A percentile compares a stretch with the other conserved stretches of the same genome.
phyloP scores from a whole-genome alignment of 1,140 invertebrate species.

The Mercenaria mercenaria region DNA sequence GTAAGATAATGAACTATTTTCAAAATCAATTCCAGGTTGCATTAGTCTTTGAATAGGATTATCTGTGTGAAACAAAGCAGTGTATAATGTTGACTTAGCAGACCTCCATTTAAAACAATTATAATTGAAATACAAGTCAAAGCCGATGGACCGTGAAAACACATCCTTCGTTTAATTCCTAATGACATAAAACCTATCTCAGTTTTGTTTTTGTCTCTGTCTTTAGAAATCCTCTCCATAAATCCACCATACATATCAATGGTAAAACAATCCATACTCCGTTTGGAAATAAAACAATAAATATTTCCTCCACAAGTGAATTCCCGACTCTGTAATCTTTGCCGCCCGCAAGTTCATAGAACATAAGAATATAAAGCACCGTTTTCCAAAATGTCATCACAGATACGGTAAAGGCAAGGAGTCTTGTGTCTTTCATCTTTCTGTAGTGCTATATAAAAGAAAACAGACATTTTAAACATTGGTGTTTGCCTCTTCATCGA shows the following conservation, averaged over 20 bases:
- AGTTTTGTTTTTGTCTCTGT: not conserved
- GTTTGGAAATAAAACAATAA: conserved; percentile 78
- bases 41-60: no score
- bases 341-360: conserved; percentile 74
- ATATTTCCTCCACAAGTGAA: conserved; percentile 68
- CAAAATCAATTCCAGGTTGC: no score
- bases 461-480: no score
- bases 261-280: conserved; percentile 75
- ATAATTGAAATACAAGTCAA: no score
- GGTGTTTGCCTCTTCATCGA: not conserved
- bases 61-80: no score
- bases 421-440: conserved; percentile 66
- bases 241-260: conserved; percentile 67
- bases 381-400: conserved; percentile 83
- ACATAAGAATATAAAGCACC: conserved; percentile 79
- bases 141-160: no score
- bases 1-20: no score
- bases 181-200: not conserved
- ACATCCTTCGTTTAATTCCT: no score
- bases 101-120: no score
- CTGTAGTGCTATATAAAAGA: conserved; percentile 71
- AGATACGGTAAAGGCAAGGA: conserved; percentile 75
- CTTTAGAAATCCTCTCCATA: conserved; percentile 66
- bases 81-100: no score
- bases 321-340: conserved; percentile 69